phyloP scores from a whole-genome alignment of 2,888 invertebrate genomes.

The Siphlonurus alternatus region DNA sequence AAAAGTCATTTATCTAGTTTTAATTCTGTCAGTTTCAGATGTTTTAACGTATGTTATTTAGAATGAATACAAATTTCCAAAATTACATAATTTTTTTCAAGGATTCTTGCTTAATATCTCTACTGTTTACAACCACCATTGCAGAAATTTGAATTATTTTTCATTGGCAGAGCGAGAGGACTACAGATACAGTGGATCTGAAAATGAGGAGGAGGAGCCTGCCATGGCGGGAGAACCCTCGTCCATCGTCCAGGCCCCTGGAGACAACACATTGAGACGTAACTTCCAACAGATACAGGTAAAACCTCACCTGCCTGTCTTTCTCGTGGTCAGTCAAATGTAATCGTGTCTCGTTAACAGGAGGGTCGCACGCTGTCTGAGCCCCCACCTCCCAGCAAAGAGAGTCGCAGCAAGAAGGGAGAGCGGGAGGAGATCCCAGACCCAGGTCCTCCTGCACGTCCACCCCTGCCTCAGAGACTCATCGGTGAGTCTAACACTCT shows the following conservation, averaged over 20 bases:
- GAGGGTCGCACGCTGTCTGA: constrained; percentile 38
- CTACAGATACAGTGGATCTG: constrained; percentile 78
- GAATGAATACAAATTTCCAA: too few species aligned
- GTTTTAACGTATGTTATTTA: too few species aligned
- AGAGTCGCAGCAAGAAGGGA: constrained; percentile 21
- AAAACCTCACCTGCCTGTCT: not conserved
- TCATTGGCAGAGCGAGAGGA: constrained; percentile 28
- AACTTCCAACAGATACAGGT: constrained; percentile 97
- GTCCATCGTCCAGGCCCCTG: constrained; percentile 78
- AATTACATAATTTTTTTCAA: too few species aligned
- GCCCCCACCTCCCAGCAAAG: constrained; percentile 26
- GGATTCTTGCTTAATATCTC: too few species aligned
- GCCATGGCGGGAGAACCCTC: constrained; percentile 87
- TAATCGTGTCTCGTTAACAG: too few species aligned
- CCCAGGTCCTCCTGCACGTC: constrained; percentile 74
- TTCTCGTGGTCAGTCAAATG: too few species aligned
- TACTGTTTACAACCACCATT: too few species aligned
- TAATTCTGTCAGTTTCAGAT: too few species aligned
- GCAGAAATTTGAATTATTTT: too few species aligned
- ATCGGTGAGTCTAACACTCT: constrained; percentile 34
- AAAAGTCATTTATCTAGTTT: too few species aligned
- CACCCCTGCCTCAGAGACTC: constrained; percentile 77
- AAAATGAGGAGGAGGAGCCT: constrained; percentile 82
- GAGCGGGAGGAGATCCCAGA: constrained; percentile 41
- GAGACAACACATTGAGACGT: constrained; percentile 87